Evolutionary conservation across 2,888 invertebrate genomes (phyloP), one percentile per base, ranked within the genome.

Genomic region (Volucella bombylans): DNA sequence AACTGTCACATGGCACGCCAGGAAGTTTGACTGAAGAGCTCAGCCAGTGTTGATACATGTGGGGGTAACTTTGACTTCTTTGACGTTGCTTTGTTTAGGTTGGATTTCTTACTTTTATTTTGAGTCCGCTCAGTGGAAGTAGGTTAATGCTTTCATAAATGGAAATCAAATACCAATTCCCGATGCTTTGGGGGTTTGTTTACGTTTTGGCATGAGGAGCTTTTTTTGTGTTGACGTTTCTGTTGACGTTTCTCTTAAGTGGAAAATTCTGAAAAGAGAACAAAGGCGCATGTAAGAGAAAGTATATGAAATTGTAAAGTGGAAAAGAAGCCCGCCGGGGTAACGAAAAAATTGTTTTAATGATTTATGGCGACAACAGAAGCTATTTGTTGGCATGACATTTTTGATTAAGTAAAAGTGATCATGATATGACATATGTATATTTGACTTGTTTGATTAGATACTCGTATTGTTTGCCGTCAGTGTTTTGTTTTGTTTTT

Each of bases 81-180:
- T 49, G n/a, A 54, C 39, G 50, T 72, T 14, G 50, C 54, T 10
- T 18, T 15, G 68, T 61, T 18, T 50, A 23, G n/a, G 49, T 10
- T 55, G n/a, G 8, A 23, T 39, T 38, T 39, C 59, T 39, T 31
- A 8, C 39, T 49, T 45, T 15, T 69, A 39, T 72, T 55, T 52
- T 52, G 64, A 65, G 81, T 23, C 23, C 81, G 85, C 76, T 72
- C 67, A 81, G 8, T 31, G 62, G 45, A 85, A 72, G 72, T 85
- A 76, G 85, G 85, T 85, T 85, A 85, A 64, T 55, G 81, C 67
- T 85, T 85, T 85, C 77, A 76, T 85, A 81, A 85, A 85, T 85
- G 81, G 76, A 77, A 61, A 23, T 43, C 52, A 14, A 49, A 11
- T 23, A 54, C 23, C 23, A 1, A 23, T 23, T 4, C 23, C 4